Base-by-base conservation (phyloP, 2,113 vertebrate species). In the Patagioenas fasciata region DNA sequence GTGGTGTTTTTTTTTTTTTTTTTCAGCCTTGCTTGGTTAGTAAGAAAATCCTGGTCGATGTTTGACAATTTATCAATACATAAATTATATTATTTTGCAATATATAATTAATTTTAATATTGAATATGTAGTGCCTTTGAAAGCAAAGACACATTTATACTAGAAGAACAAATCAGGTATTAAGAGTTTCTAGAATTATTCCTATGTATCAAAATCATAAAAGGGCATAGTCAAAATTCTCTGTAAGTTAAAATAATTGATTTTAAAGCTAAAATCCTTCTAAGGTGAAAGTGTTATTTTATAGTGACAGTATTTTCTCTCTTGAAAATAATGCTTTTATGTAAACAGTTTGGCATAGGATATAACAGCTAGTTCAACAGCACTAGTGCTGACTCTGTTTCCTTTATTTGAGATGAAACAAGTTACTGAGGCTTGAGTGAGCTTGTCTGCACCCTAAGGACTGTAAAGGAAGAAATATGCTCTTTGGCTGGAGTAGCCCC, bases 401-500 rank as follows among this genome's bases (percentile, higher is more conserved):
- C 58, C 58, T 85, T 93, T 84, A 60, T 38, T 92, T 79, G 57
- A 93, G 80, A 81, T 64, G 2, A 95, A 85, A 42, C 54, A 84
- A 94, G 51, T 72, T 57, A 36, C 72, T 29, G 80, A 94, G 75
- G 48, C 64, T 72, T 90, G 75, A 74, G 56, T 71, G 74, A 86
- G 65, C 50, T 77, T 79, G 75, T 57, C 75, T 93, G 61, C 13
- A 10, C 57, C 84, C 75, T 88, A 61, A 81, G 57, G 69, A 86
- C 61, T 92, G 25, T 5, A 86, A 71, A 89, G 53, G 69, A 93
- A 81, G 72, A 93, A 97, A 93, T 86, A 88, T 29, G 10, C 40
- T 91, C 17, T 93, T 94, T 86, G 89, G 82, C 69, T 86, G 53
- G 57, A 93, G 77, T 65, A 84, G 80, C 92, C 65, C 69, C 72